These are phyloP conservation scores for Dynastes maya DNA, from an alignment of 2,888 invertebrate species.

Conservation along the genomic window DNA sequence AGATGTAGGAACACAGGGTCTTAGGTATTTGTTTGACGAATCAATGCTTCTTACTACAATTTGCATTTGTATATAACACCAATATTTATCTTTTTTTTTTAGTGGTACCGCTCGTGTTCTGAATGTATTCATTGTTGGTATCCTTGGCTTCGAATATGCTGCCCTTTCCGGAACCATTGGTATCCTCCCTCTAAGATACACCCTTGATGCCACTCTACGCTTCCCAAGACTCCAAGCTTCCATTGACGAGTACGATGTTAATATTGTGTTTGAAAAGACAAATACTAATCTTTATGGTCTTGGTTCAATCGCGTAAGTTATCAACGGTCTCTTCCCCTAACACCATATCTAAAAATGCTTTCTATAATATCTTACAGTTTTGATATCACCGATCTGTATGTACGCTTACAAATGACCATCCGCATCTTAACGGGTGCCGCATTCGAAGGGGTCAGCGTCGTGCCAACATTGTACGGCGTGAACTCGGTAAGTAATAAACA, in stretches of 20 bases:
- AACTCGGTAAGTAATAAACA: constrained; percentile 16
- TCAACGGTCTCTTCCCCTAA: neutral
- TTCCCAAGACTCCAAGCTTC: constrained; percentile 13
- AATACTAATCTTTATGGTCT: neutral
- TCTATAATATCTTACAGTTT: constrained; percentile 4
- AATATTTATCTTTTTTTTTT: neutral
- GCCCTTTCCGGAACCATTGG: constrained; percentile 23
- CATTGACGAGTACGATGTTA: constrained; percentile 11
- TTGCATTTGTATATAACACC: neutral
- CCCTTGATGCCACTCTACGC: neutral
- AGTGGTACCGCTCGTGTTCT: neutral
- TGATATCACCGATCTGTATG: constrained; percentile 17
- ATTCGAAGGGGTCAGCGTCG: constrained; percentile 22
- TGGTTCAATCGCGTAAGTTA: constrained; percentile 39
- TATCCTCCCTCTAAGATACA: constrained; percentile 46
- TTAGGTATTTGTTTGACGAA: neutral
- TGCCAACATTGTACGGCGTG: constrained; percentile 20
- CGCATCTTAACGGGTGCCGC: constrained; percentile 33
- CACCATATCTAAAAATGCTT: neutral
- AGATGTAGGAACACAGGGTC: neutral
- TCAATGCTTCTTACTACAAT: neutral
- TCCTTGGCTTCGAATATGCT: neutral
- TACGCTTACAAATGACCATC: constrained; percentile 2
- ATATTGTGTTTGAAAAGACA: neutral
- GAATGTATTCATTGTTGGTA: neutral